These are phyloP conservation scores for Tetheella fluctuosa DNA, from an alignment of 2,888 invertebrate genomes.

Conservation along the genomic window DNA sequence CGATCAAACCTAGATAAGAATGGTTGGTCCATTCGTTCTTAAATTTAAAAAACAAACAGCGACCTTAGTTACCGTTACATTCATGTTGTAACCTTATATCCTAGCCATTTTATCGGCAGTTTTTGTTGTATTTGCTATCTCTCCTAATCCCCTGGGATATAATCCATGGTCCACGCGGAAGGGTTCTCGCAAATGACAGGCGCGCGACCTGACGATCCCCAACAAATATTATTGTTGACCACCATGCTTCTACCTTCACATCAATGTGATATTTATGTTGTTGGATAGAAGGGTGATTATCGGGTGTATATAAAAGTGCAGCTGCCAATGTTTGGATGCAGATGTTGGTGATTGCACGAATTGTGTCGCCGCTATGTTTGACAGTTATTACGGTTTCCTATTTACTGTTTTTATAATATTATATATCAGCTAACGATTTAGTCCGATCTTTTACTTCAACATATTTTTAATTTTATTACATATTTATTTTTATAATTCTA, in stretches of 20 bases:
- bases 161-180: slow-evolving; percentile 70
- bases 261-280: neutral
- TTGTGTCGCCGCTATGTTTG: slow-evolving; percentile 32
- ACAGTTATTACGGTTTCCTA: slow-evolving; percentile 55
- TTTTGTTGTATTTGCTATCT: slow-evolving; percentile 44
- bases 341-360: slow-evolving; percentile 34
- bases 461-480: too few relatives aligned
- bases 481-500: too few relatives aligned
- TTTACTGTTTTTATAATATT: slow-evolving; percentile 39
- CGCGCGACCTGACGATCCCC: slow-evolving; percentile 48
- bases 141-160: slow-evolving; percentile 48
- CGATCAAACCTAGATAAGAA: too few relatives aligned
- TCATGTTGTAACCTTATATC: slow-evolving; percentile 12
- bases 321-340: slow-evolving; percentile 38
- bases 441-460: neutral
- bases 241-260: slow-evolving; percentile 16
- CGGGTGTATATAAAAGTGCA: slow-evolving; percentile 20
- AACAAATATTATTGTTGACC: slow-evolving; percentile 47
- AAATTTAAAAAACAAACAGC: neutral
- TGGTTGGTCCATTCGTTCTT: too few relatives aligned
- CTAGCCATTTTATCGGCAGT: slow-evolving; percentile 13
- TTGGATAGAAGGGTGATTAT: slow-evolving; percentile 14
- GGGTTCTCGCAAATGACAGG: slow-evolving; percentile 72
- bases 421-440: neutral
- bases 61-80: slow-evolving; percentile 36